phyloP scores from a whole-genome alignment of 2,113 vertebrate genomes.

The Ophthalmolycus amberensis region DNA sequence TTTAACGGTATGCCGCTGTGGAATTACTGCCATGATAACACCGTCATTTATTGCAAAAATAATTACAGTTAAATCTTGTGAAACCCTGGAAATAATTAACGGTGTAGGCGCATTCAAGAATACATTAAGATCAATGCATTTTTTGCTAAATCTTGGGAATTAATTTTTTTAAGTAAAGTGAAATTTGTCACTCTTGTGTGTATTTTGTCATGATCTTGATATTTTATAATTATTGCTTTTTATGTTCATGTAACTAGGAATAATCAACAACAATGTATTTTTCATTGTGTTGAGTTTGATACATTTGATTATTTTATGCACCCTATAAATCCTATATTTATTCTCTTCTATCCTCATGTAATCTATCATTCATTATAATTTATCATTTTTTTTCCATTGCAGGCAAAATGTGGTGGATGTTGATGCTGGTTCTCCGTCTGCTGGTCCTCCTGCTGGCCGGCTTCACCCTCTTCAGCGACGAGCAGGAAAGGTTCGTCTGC shows the following conservation, averaged over 20 bases:
- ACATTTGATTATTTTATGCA: background rate
- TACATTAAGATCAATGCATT: background rate
- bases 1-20: background rate
- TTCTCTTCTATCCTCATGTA: background rate
- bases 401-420: constrained; percentile 66
- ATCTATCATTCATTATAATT: too few species aligned
- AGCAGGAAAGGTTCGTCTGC: constrained; percentile 65
- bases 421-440: constrained; percentile 52
- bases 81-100: background rate
- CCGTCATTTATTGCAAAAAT: background rate
- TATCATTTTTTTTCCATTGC: background rate
- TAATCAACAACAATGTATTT: background rate
- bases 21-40: background rate
- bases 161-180: background rate
- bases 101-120: background rate
- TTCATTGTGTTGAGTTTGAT: background rate
- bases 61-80: background rate
- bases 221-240: background rate
- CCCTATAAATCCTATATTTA: background rate
- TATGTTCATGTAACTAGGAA: background rate
- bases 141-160: background rate
- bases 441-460: constrained; percentile 41
- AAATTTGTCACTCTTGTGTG: background rate
- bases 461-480: constrained; percentile 61
- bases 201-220: background rate